Percentiles rank a stretch among this genome's conserved stretches.
phyloP scores from a whole-genome alignment of 2,888 invertebrate species.

The Brachylomia viminalis region DNA sequence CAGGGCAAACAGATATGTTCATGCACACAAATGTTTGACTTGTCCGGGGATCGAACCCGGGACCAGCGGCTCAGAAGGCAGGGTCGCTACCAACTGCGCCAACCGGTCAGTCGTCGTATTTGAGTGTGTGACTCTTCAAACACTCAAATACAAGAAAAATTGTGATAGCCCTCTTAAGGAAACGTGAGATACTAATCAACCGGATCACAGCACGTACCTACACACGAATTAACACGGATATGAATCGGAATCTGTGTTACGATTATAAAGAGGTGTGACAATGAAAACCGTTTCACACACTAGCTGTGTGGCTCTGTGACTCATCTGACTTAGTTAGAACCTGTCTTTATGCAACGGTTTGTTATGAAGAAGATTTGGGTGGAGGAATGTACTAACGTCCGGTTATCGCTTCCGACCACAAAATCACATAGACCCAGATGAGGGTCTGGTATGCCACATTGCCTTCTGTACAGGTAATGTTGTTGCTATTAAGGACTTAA shows the following conservation, averaged over 20 bases:
- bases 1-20: too few species aligned
- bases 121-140: too few species aligned
- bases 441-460: neutral
- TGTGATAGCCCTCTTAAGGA: too few species aligned
- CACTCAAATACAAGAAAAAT: too few species aligned
- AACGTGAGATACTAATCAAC: neutral
- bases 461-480: neutral
- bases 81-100: too few species aligned
- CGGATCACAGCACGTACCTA: neutral
- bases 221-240: constrained; percentile 20
- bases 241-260: constrained; percentile 22
- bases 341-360: constrained; percentile 35
- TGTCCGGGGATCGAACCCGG: too few species aligned
- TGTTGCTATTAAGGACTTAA: too few species aligned
- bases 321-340: constrained; percentile 39
- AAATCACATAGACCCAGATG: neutral
- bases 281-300: constrained; percentile 10
- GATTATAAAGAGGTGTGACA: constrained; percentile 40
- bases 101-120: too few species aligned
- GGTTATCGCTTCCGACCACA: neutral
- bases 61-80: too few species aligned
- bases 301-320: neutral
- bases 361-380: constrained; percentile 10
- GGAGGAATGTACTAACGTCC: constrained; percentile 6
- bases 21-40: too few species aligned